Evolutionary conservation across 1,140 invertebrate species (phyloP).

Genomic region (Atopsyche davidsoni): DNA sequence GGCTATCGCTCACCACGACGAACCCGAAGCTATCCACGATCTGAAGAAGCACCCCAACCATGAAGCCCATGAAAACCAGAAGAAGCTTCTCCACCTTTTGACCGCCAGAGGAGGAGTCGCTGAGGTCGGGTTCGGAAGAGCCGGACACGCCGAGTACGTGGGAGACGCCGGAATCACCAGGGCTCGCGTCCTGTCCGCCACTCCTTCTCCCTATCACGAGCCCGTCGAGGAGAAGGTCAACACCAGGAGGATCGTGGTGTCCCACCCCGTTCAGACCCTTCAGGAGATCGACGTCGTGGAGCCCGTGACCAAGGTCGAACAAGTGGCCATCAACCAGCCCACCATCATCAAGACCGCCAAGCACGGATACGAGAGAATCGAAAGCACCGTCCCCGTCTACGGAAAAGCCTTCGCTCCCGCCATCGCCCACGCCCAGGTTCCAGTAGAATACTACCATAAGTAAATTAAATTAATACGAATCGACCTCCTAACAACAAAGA

Average conservation of each 20-base stretch:
- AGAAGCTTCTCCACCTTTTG: slow-evolving; percentile 46
- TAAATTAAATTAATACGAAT: too few relatives aligned
- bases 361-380: slow-evolving; percentile 21
- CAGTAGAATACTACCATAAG: slow-evolving; percentile 26
- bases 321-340: slow-evolving; percentile 25
- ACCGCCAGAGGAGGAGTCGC: slow-evolving; percentile 45
- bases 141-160: slow-evolving; percentile 30
- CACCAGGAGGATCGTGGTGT: slow-evolving; percentile 56
- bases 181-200: slow-evolving; percentile 52
- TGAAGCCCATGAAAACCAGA: slow-evolving; percentile 45
- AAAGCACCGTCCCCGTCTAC: slow-evolving; percentile 28
- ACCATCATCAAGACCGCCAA: slow-evolving; percentile 28
- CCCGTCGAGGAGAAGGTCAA: slow-evolving; percentile 51
- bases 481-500: too few relatives aligned
- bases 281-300: slow-evolving; percentile 45
- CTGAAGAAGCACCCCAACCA: slow-evolving; percentile 19
- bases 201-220: slow-evolving; percentile 47
- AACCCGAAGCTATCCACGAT: slow-evolving; percentile 6
- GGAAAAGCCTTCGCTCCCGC: slow-evolving; percentile 26
- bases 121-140: slow-evolving; percentile 43
- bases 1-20: slow-evolving; percentile 12
- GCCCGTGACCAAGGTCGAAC: slow-evolving; percentile 33
- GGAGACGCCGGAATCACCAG: slow-evolving; percentile 40
- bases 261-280: slow-evolving; percentile 56
- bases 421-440: slow-evolving; percentile 27